Conservation (phyloP, 2,888 invertebrate genomes). For the Cerceris ruficornis region DNA sequence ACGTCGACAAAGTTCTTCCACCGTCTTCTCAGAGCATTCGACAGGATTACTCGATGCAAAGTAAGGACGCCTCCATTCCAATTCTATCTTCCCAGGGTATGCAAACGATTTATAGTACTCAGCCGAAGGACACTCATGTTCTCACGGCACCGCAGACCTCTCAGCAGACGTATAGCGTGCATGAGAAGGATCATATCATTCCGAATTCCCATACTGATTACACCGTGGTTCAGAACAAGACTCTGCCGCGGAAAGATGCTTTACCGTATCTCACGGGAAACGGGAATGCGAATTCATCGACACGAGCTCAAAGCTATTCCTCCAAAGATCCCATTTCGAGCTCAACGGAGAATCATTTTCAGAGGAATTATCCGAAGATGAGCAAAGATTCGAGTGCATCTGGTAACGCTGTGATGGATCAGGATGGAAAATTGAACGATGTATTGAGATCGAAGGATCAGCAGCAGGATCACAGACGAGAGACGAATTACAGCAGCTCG, state of each 20-base stretch:
- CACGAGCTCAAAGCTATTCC: constrained; percentile 49
- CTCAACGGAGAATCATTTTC: constrained; percentile 50
- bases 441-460: constrained; percentile 52
- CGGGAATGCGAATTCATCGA: constrained; percentile 13
- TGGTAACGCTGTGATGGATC: constrained; percentile 27
- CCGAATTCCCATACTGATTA: constrained; percentile 61
- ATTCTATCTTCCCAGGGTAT: constrained; percentile 53
- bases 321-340: constrained; percentile 40
- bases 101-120: constrained; percentile 51
- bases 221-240: constrained; percentile 50
- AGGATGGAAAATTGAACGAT: constrained; percentile 46
- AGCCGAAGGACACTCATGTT: constrained; percentile 52
- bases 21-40: constrained; percentile 63
- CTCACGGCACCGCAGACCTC: constrained; percentile 34
- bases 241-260: constrained; percentile 49
- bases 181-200: constrained; percentile 58
- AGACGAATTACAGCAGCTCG: constrained; percentile 47
- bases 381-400: constrained; percentile 48
- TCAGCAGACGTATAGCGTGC: constrained; percentile 50
- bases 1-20: constrained; percentile 54
- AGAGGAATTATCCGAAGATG: constrained; percentile 55
- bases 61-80: constrained; percentile 61
- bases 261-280: constrained; percentile 37
- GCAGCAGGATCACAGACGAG: constrained; percentile 50
- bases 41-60: constrained; percentile 62